Evolutionary conservation across 2,888 invertebrate genomes (phyloP).

Genomic region (Hydrotaea diabolus): DNA sequence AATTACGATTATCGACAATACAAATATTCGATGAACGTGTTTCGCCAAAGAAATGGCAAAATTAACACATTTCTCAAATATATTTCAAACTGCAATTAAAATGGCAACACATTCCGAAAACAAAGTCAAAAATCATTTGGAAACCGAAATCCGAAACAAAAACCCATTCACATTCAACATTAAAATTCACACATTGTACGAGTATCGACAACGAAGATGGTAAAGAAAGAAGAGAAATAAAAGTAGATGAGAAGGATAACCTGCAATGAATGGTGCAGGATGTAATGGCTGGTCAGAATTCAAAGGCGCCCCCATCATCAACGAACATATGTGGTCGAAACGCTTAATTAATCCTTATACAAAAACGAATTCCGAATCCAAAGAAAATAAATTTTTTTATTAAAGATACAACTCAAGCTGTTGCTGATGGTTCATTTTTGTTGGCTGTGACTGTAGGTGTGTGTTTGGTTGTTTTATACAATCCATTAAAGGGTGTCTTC

Average conservation of each 20-base stretch:
- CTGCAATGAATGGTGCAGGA: not conserved
- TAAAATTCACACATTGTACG: slow-evolving; percentile 75
- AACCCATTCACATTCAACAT: slow-evolving; percentile 60
- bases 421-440: slow-evolving; percentile 57
- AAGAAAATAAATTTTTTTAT: slow-evolving; percentile 69
- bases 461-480: not conserved
- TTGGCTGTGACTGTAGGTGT: slow-evolving; percentile 30
- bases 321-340: slow-evolving; percentile 63
- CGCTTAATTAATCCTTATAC: slow-evolving; percentile 74
- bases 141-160: not conserved
- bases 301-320: slow-evolving; percentile 9
- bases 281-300: not conserved
- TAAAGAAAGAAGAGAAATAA: too few relatives aligned
- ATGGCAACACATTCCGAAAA: slow-evolving; percentile 57
- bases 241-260: not conserved
- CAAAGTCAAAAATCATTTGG: slow-evolving; percentile 62
- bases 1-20: not conserved
- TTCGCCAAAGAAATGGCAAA: slow-evolving; percentile 40
- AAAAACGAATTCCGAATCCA: slow-evolving; percentile 67
- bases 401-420: slow-evolving; percentile 49
- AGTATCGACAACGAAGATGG: slow-evolving; percentile 60
- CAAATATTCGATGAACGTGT: slow-evolving; percentile 47
- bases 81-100: slow-evolving; percentile 66
- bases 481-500: too few relatives aligned
- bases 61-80: slow-evolving; percentile 57